Percentiles rank a stretch among this genome's conserved stretches.
Evolutionary conservation across 2,888 invertebrate genomes (phyloP).

Genomic region (Diarsia mendica): DNA sequence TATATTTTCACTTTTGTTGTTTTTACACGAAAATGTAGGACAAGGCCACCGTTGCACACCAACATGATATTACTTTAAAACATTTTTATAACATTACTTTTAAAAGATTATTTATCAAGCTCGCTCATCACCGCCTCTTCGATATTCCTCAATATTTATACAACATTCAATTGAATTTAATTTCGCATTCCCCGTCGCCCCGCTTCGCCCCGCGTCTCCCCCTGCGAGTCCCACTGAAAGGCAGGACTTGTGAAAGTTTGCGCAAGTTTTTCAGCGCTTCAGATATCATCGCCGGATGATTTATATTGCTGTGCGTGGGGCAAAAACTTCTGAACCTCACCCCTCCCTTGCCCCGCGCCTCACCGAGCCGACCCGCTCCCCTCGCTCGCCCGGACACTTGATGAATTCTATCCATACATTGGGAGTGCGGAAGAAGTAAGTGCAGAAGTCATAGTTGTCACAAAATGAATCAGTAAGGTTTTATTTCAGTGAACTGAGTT

Average conservation of each 20-base stretch:
- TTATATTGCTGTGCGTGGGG: constrained; percentile 70
- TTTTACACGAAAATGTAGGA: not conserved
- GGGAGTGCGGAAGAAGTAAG: not conserved
- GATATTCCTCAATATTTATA: constrained; percentile 30
- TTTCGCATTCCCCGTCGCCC: not conserved
- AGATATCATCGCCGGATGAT: constrained; percentile 70
- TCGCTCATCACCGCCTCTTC: not conserved
- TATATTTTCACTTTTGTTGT: not conserved
- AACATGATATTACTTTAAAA: not conserved
- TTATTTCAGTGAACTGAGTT: not conserved
- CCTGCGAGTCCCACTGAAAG: constrained; percentile 37
- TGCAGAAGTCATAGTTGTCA: constrained; percentile 13
- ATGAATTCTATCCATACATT: constrained; percentile 60
- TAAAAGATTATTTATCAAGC: not conserved
- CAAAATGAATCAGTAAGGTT: not conserved
- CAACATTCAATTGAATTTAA: constrained; percentile 63
- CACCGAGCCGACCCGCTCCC: not conserved
- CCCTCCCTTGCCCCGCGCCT: not conserved
- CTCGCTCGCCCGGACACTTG: constrained; percentile 47
- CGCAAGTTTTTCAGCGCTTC: constrained; percentile 67
- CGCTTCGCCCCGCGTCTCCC: not conserved
- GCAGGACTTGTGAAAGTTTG: constrained; percentile 55
- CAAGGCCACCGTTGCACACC: not conserved
- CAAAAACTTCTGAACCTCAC: constrained; percentile 62
- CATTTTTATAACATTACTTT: not conserved